A percentile compares a stretch with the other conserved stretches of the same genome.
These are phyloP conservation scores for Megamerina dolium DNA, from an alignment of 2,888 invertebrate genomes.

Conservation along the genomic window DNA sequence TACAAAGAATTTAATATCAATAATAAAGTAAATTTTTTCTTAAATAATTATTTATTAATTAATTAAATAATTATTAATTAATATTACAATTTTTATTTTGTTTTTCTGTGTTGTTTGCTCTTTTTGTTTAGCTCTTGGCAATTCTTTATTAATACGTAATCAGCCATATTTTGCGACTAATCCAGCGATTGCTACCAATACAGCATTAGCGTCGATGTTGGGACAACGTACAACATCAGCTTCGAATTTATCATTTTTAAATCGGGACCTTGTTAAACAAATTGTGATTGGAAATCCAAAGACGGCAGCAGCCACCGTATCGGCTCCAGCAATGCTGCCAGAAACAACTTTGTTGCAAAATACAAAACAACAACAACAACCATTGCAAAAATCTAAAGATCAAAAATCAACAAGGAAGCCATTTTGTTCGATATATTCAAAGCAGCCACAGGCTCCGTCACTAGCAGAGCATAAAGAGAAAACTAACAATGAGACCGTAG, in stretches of 20 bases:
- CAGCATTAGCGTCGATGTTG: too few relatives aligned
- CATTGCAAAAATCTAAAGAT: not conserved
- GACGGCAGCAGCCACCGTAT: not conserved
- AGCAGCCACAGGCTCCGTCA: conserved; percentile 2
- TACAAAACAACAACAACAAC: conserved; percentile 9
- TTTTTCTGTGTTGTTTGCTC: too few relatives aligned
- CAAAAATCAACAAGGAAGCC: conserved; percentile 1
- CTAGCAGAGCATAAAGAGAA: conserved; percentile 8
- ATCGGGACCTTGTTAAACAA: conserved; percentile 21
- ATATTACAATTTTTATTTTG: not conserved
- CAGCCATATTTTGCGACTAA: conserved; percentile 1
- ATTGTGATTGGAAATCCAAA: conserved; percentile 17
- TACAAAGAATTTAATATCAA: too few relatives aligned
- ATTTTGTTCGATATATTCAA: too few relatives aligned
- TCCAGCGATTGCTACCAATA: not conserved
- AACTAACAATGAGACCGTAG: too few relatives aligned
- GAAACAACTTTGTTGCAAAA: conserved; percentile 12
- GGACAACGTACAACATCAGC: too few relatives aligned
- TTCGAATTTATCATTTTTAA: conserved; percentile 6
- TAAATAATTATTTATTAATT: too few relatives aligned
- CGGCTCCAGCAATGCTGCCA: conserved; percentile 13
- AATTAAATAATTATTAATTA: too few relatives aligned
- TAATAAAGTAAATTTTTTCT: too few relatives aligned
- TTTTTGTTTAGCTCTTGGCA: conserved; percentile 4
- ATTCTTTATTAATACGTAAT: conserved; percentile 9